Evolutionary conservation across 2,797 vertebrate species (phyloP).

Genomic region (Amazonetta brasiliensis): DNA sequence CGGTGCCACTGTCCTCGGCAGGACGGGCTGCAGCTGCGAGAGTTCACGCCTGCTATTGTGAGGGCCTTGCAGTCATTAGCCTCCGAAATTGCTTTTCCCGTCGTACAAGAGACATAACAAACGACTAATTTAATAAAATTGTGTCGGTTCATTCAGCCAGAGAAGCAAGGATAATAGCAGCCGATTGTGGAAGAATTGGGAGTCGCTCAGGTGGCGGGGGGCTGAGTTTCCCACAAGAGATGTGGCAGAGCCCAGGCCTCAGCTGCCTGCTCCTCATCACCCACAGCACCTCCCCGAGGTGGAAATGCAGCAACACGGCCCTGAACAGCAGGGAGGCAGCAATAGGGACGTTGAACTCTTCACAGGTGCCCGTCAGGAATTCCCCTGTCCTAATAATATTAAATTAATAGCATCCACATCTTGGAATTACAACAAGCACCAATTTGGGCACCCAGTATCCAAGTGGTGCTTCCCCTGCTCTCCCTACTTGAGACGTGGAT

Average conservation of each 20-base stretch:
- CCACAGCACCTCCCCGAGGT: accelerated
- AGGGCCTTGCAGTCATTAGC: conserved; percentile 20
- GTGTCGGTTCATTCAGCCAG: conserved; percentile 37
- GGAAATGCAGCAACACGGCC: accelerated
- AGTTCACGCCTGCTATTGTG: conserved; percentile 19
- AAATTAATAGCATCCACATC: neutral
- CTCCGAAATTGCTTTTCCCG: conserved; percentile 41
- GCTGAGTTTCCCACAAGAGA: neutral
- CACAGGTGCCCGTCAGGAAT: neutral
- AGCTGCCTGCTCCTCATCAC: neutral
- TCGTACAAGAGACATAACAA: conserved; percentile 41
- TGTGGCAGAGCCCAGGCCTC: neutral
- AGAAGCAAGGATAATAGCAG: conserved; percentile 30
- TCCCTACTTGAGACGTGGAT: neutral
- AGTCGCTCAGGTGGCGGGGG: neutral
- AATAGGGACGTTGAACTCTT: neutral
- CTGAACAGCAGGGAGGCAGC: neutral
- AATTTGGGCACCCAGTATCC: neutral
- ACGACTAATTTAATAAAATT: conserved; percentile 56
- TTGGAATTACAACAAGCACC: neutral
- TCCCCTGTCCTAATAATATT: too few species aligned
- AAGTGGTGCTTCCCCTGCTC: neutral
- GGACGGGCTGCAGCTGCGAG: neutral
- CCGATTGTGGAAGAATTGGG: neutral
- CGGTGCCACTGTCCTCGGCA: neutral